Base-by-base conservation (phyloP, 2,797 vertebrate genomes). In the Esox lucius region DNA sequence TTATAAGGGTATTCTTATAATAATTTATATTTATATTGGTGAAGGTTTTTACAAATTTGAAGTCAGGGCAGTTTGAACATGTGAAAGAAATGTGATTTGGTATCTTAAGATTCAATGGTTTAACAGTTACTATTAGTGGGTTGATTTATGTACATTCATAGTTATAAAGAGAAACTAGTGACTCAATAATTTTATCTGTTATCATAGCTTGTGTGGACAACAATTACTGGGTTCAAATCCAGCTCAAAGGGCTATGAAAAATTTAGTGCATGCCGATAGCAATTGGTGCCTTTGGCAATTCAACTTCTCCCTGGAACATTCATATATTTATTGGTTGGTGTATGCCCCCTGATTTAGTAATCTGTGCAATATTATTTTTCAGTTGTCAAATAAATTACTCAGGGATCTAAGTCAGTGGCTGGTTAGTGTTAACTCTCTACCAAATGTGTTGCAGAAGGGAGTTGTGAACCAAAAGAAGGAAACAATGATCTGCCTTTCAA, bases 1-100 rank as follows among this genome's bases (percentile, higher is more conserved):
- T 87, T 74, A 83, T 87, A 91, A 89, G 86, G 85, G 88, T 83
- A 79, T 80, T 83, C 85, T 83, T 83, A 78, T 72, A 81, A 82
- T 76, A 85, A 87, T 82, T 2, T 42, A 13, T 46, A 46, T 46
- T 46, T 46, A 46, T 46, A 11, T 46, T 13, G 1, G 9, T 46
- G 1, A 46, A 11, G 46, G 9, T 11, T 46, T 46, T 46, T 46
- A 42, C 5, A 11, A 42, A 42, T 42, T 42, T 42, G 42, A 42
- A 4, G 42, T 42, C 42, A 46, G 42, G 42, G 42, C 6, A 46
- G 42, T 46, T 46, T 46, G 9, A 42, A 42, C 39, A 42, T 42
- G 39, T 42, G 9, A 42, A 42, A 42, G 5, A 42, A 42, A 42
- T 1, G 9, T 42, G 39, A 6, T 39, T 39, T 39, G 42, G 42